Conservation (phyloP, 2,888 invertebrate genomes). For the Stramonita haemastoma region DNA sequence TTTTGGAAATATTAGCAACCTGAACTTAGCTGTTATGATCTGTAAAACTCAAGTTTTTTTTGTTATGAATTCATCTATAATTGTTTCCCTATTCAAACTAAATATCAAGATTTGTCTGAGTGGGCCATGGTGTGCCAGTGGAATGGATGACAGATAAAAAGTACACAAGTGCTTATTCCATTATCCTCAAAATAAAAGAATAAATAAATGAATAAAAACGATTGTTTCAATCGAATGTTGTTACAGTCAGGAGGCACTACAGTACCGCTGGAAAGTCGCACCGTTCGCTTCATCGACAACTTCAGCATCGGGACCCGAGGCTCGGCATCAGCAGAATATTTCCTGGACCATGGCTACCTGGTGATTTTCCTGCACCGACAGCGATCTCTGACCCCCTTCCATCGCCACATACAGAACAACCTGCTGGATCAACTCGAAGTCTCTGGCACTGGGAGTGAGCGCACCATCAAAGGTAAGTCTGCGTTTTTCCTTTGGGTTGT, state of each 20-base stretch:
- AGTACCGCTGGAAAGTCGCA: slow-evolving; percentile 96
- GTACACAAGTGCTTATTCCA: too few relatives aligned
- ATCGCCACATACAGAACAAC: slow-evolving; percentile 84
- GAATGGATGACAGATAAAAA: too few relatives aligned
- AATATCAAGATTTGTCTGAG: too few relatives aligned
- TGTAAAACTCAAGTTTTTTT: too few relatives aligned
- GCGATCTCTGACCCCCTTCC: slow-evolving; percentile 94
- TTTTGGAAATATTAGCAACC: too few relatives aligned
- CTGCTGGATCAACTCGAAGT: slow-evolving; percentile 64
- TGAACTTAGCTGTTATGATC: too few relatives aligned
- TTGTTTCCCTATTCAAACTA: too few relatives aligned
- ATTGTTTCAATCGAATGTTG: background rate
- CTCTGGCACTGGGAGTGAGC: background rate
- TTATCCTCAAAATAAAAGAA: too few relatives aligned
- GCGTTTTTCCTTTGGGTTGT: background rate
- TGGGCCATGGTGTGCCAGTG: too few relatives aligned
- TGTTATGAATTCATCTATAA: too few relatives aligned
- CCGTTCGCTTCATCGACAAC: slow-evolving; percentile 98
- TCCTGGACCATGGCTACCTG: slow-evolving; percentile 87
- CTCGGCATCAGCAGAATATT: slow-evolving; percentile 95
- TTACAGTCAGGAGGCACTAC: slow-evolving; percentile 94
- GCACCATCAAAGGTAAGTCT: slow-evolving; percentile 9
- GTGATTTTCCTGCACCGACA: slow-evolving; percentile 95
- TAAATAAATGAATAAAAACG: too few relatives aligned
- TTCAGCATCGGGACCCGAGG: slow-evolving; percentile 98